phyloP scores from a whole-genome alignment of 2,113 vertebrate genomes.

The Epinephelus moara region DNA sequence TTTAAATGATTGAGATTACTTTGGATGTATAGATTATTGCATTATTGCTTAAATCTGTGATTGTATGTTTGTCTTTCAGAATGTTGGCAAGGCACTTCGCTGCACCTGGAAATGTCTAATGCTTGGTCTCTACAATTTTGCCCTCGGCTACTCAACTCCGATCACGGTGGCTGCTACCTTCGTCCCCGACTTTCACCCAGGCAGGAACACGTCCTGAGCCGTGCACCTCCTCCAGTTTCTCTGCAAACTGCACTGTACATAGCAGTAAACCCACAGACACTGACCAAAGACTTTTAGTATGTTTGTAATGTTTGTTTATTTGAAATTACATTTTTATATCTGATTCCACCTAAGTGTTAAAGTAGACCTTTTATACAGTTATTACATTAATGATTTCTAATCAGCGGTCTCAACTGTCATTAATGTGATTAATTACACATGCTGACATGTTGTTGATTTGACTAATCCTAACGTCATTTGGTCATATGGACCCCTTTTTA shows the following conservation, averaged over 20 bases:
- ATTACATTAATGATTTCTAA: not conserved
- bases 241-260: not conserved
- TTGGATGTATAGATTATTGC: not conserved
- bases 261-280: not conserved
- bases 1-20: not conserved
- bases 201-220: slow-evolving; percentile 58
- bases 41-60: not conserved
- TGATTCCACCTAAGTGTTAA: not conserved
- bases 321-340: slow-evolving; percentile 4
- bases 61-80: slow-evolving; percentile 82
- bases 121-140: slow-evolving; percentile 90
- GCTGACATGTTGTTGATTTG: not conserved
- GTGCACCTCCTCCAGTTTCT: not conserved
- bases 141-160: slow-evolving; percentile 88
- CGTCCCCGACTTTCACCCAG: slow-evolving; percentile 76
- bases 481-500: not conserved
- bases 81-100: slow-evolving; percentile 88
- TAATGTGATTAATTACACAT: not conserved
- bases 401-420: not conserved
- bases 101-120: slow-evolving; percentile 92
- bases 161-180: slow-evolving; percentile 85
- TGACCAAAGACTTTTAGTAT: slow-evolving; percentile 24
- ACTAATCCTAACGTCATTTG: not conserved
- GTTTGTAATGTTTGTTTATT: slow-evolving; percentile 14
- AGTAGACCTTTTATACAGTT: not conserved